A percentile compares a stretch with the other conserved stretches of the same genome.
Evolutionary conservation across 2,888 invertebrate species (phyloP).

Genomic region (Lycia hirtaria): DNA sequence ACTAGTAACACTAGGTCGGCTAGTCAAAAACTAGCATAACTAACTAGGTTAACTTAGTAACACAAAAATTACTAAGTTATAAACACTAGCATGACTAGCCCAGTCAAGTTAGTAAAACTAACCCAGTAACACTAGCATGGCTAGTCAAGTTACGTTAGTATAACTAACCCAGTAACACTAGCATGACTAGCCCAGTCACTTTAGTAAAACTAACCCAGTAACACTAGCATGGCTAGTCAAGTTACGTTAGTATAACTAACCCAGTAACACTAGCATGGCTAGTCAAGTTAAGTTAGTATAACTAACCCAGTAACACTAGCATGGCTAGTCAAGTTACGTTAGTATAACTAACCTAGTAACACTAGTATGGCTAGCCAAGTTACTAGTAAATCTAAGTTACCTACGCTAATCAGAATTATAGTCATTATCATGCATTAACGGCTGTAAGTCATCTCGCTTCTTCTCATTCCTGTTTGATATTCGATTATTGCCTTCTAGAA

Average conservation of each 20-base stretch:
- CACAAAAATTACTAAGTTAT: background rate
- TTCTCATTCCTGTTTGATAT: slow-evolving; percentile 66
- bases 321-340: background rate
- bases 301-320: background rate
- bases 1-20: no score
- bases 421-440: slow-evolving; percentile 73
- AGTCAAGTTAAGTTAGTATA: background rate
- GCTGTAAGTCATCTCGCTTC: slow-evolving; percentile 75
- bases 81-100: background rate
- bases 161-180: background rate
- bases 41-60: background rate
- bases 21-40: no score
- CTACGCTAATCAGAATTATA: slow-evolving; percentile 59
- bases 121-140: background rate
- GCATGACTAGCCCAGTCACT: background rate
- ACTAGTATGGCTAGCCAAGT: background rate
- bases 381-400: background rate
- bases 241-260: background rate
- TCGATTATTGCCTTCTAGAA: slow-evolving; percentile 70
- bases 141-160: background rate
- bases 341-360: background rate
- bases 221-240: background rate
- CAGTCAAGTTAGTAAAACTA: background rate
- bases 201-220: background rate
- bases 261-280: background rate